Percentiles rank a stretch among this genome's conserved stretches.
phyloP scores from a whole-genome alignment of 2,797 vertebrate genomes.

The Acrossocheilus fasciatus region DNA sequence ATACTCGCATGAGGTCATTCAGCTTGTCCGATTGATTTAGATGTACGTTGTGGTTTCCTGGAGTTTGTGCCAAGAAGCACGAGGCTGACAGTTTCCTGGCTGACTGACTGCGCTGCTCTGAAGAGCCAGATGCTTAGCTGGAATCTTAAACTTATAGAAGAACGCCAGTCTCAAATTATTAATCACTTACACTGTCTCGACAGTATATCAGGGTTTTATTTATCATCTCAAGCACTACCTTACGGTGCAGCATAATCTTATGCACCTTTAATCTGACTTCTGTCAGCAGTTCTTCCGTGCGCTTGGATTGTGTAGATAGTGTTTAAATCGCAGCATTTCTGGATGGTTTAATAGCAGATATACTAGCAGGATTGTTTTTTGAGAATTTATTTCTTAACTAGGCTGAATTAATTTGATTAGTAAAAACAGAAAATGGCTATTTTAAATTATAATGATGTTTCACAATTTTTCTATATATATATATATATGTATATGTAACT shows the following conservation, averaged over 20 bases:
- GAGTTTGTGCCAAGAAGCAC: conserved; percentile 22
- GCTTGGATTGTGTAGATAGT: not conserved
- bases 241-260: not conserved
- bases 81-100: conserved; percentile 29
- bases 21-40: conserved; percentile 31
- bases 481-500: not conserved
- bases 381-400: too few relatives aligned
- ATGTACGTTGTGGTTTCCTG: conserved; percentile 15
- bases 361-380: too few relatives aligned
- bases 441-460: too few relatives aligned
- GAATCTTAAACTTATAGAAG: not conserved
- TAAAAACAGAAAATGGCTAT: not conserved
- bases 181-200: not conserved
- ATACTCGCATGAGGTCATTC: conserved; percentile 40
- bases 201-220: not conserved
- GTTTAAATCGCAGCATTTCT: not conserved
- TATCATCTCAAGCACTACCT: not conserved
- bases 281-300: not conserved
- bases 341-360: not conserved
- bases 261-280: not conserved
- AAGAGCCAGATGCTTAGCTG: conserved; percentile 33
- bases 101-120: not conserved
- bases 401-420: not conserved
- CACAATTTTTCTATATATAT: too few relatives aligned
- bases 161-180: not conserved